Evolutionary conservation across 2,113 vertebrate genomes (phyloP).

Genomic region (Cygnus buccinator): DNA sequence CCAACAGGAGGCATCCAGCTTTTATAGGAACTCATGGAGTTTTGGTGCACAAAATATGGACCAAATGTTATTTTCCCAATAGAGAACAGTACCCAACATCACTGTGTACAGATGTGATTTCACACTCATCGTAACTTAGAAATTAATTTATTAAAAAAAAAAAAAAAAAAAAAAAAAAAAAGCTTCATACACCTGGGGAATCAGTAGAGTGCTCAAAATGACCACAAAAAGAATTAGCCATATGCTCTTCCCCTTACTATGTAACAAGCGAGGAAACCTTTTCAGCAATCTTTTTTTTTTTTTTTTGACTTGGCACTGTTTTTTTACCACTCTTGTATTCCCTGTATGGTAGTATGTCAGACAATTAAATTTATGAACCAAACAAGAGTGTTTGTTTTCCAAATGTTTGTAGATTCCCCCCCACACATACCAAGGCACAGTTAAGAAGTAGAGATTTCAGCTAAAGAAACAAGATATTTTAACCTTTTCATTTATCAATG

Average conservation of each 20-base stretch:
- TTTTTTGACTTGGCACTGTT: not conserved
- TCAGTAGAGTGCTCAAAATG: not conserved
- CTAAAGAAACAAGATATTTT: not conserved
- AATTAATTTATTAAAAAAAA: not conserved
- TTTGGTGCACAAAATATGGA: not conserved
- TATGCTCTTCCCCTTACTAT: not conserved
- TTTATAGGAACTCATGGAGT: not conserved
- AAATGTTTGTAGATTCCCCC: not conserved
- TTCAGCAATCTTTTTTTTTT: not conserved
- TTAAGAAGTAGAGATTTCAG: not conserved
- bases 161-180: not conserved
- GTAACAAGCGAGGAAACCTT: not conserved
- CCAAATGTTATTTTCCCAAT: not conserved
- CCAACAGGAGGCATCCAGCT: not conserved
- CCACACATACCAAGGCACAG: not conserved
- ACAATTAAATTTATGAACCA: not conserved
- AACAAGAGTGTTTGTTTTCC: not conserved
- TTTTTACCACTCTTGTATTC: not conserved
- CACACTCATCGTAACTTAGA: not conserved
- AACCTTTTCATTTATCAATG: not conserved
- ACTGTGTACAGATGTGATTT: not conserved
- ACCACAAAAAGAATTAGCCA: conserved; percentile 21
- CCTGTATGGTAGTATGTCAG: not conserved
- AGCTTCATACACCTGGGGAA: not conserved
- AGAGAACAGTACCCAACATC: not conserved